Conservation (phyloP, 2,888 invertebrate genomes). For the Ecdyonurus torrentis region DNA sequence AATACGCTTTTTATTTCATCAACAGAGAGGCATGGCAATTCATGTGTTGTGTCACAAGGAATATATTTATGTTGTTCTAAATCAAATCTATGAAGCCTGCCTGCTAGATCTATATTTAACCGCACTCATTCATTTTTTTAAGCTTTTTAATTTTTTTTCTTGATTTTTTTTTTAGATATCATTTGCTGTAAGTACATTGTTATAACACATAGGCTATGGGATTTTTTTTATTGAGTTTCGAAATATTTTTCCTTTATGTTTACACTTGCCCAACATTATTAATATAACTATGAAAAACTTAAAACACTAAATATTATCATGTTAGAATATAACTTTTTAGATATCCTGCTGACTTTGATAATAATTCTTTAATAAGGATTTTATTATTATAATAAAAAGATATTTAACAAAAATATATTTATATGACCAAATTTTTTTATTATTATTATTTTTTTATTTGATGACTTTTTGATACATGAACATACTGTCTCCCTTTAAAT, state of each 20-base stretch:
- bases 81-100: neutral
- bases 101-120: neutral
- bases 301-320: neutral
- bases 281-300: neutral
- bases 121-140: neutral
- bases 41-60: neutral
- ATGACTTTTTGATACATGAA: neutral
- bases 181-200: neutral
- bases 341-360: neutral
- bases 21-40: neutral
- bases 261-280: neutral
- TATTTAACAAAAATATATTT: neutral
- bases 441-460: neutral
- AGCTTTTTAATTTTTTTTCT: neutral
- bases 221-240: neutral
- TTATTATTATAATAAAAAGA: neutral
- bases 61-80: neutral
- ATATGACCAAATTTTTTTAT: neutral
- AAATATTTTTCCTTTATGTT: neutral
- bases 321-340: neutral
- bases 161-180: neutral
- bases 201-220: neutral
- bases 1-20: neutral
- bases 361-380: neutral
- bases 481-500: neutral